Percentiles rank a stretch among this genome's conserved stretches.
phyloP scores from a whole-genome alignment of 2,888 invertebrate species.

The Eurois occulta region DNA sequence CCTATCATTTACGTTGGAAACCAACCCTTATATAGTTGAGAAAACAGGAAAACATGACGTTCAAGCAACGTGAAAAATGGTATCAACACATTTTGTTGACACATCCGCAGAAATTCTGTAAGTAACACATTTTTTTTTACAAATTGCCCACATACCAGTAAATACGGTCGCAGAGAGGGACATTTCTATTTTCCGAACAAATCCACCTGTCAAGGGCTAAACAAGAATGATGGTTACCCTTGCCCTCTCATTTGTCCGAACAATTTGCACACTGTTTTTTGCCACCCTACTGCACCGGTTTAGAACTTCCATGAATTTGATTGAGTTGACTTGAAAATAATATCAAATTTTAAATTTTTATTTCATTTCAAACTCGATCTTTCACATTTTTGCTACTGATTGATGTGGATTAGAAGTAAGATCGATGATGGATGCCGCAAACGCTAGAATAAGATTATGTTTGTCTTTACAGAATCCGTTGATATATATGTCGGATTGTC shows the following conservation, averaged over 20 bases:
- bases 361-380: background rate
- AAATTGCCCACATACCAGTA: conserved; percentile 31
- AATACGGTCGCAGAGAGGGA: conserved; percentile 33
- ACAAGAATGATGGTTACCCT: conserved; percentile 70
- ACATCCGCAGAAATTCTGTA: background rate
- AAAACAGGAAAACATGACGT: conserved; percentile 4
- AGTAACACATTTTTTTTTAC: conserved; percentile 23
- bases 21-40: background rate
- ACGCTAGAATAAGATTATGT: no score
- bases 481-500: no score
- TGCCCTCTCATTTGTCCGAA: conserved; percentile 60
- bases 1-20: background rate
- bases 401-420: background rate
- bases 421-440: background rate
- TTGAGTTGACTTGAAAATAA: conserved; percentile 41
- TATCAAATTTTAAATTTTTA: conserved; percentile 5
- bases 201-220: conserved; percentile 68
- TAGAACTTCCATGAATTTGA: conserved; percentile 38
- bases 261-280: conserved; percentile 58
- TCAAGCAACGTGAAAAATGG: background rate
- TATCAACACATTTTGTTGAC: conserved; percentile 10
- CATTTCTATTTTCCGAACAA: conserved; percentile 60
- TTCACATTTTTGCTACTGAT: background rate
- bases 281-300: conserved; percentile 48
- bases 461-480: background rate